phyloP scores from a whole-genome alignment of 2,888 invertebrate species.

The Oxycera nigricornis region DNA sequence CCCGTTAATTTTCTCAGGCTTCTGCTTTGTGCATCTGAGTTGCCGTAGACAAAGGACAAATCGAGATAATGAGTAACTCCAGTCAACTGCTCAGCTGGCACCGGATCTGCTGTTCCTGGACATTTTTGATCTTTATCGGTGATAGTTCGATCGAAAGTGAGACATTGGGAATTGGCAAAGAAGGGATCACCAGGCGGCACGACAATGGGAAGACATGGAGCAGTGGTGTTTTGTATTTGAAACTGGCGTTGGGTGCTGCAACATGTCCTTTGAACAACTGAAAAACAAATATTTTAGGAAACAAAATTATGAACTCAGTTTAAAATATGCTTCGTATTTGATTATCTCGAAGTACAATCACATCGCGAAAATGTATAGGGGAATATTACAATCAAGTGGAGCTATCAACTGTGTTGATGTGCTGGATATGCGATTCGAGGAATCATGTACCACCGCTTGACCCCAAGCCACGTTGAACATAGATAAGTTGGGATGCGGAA shows the following conservation, averaged over 20 bases:
- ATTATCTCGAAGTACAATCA: too few species aligned
- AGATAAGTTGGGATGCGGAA: conserved; percentile 76
- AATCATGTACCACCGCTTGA: conserved; percentile 68
- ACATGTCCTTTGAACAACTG: conserved; percentile 77
- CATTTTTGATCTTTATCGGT: conserved; percentile 71
- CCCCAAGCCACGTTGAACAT: conserved; percentile 73
- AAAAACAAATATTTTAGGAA: too few species aligned
- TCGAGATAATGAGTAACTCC: conserved; percentile 65
- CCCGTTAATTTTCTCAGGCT: conserved; percentile 72
- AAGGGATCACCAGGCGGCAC: conserved; percentile 66
- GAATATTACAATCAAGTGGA: too few species aligned
- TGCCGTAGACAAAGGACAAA: conserved; percentile 82
- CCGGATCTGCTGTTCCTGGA: conserved; percentile 60
- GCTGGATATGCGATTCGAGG: conserved; percentile 52
- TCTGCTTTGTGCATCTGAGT: conserved; percentile 69
- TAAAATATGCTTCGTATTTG: conserved; percentile 45
- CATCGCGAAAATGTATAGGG: too few species aligned
- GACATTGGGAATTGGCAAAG: conserved; percentile 64
- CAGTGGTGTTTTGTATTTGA: neutral
- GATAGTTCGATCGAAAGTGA: conserved; percentile 70
- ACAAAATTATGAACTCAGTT: conserved; percentile 51
- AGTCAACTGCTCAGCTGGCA: conserved; percentile 72
- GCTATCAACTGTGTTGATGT: too few species aligned
- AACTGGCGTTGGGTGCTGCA: conserved; percentile 64
- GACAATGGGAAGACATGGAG: conserved; percentile 65